Percentiles rank a stretch among this genome's conserved stretches.
phyloP scores from a whole-genome alignment of 2,888 invertebrate species.

The Ceramica pisi region DNA sequence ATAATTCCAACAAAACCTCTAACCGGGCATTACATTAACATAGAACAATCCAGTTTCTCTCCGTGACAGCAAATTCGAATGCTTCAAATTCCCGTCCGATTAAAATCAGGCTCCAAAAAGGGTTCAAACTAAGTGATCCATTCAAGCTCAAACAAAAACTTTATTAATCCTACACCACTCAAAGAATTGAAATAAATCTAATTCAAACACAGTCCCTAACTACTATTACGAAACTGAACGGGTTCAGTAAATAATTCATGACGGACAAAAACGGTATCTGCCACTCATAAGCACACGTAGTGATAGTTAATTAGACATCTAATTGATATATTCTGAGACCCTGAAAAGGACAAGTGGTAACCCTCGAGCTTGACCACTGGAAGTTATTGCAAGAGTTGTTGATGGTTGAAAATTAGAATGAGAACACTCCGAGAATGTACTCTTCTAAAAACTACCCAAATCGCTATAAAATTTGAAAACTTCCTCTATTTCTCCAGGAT shows the following conservation, averaged over 20 bases:
- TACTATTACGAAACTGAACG: conserved; percentile 45
- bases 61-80: not conserved
- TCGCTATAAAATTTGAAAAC: no score
- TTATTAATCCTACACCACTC: conserved; percentile 36
- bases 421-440: no score
- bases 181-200: conserved; percentile 55
- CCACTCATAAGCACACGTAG: conserved; percentile 54
- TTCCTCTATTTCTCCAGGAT: no score
- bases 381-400: conserved; percentile 28
- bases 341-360: conserved; percentile 51
- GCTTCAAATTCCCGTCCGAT: not conserved
- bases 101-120: conserved; percentile 3
- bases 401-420: conserved; percentile 23
- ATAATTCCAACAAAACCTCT: not conserved
- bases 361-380: conserved; percentile 22
- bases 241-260: conserved; percentile 62
- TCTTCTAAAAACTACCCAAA: no score
- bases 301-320: conserved; percentile 64
- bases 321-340: conserved; percentile 68
- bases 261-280: conserved; percentile 54
- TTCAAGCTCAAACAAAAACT: conserved; percentile 30
- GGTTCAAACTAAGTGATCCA: conserved; percentile 4
- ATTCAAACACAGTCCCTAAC: conserved; percentile 37
- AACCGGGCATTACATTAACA: not conserved
- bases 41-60: not conserved